phyloP scores from a whole-genome alignment of 2,113 vertebrate genomes.

The Vicugna pacos region DNA sequence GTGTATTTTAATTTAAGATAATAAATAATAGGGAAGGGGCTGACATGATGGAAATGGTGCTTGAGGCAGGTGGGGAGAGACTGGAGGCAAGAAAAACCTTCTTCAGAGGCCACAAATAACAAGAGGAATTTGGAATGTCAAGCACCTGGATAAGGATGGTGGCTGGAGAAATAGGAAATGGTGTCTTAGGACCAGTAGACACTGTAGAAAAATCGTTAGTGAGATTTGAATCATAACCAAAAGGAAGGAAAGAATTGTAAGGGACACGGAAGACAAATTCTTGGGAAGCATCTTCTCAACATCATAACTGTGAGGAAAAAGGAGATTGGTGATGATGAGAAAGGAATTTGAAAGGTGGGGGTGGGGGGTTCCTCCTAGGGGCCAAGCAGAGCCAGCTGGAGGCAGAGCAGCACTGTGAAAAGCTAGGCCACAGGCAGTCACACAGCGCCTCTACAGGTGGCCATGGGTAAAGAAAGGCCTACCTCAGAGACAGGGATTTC shows the following conservation, averaged over 20 bases:
- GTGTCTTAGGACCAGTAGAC: background rate
- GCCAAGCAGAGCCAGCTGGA: background rate
- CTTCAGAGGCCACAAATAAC: background rate
- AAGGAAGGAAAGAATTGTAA: background rate
- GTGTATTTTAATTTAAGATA: constrained; percentile 54
- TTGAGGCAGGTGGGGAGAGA: background rate
- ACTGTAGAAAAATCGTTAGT: background rate
- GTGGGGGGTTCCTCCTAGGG: background rate
- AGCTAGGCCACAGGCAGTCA: background rate
- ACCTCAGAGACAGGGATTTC: background rate
- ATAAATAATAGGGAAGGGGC: constrained; percentile 52
- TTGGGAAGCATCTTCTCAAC: fast-evolving
- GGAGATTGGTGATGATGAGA: background rate
- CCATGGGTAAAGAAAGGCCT: background rate
- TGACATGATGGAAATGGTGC: background rate
- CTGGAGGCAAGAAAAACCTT: background rate
- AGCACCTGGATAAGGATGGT: background rate
- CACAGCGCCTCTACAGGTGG: background rate
- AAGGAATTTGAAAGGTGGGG: background rate
- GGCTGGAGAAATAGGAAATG: background rate
- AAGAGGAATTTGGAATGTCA: background rate
- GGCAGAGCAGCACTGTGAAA: background rate
- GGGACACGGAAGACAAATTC: background rate
- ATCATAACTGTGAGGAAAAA: background rate
- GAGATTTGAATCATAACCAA: background rate